Percentiles rank a stretch among this genome's conserved stretches.
Conservation (phyloP, 2,888 invertebrate species). For the Eristalis tenax region DNA sequence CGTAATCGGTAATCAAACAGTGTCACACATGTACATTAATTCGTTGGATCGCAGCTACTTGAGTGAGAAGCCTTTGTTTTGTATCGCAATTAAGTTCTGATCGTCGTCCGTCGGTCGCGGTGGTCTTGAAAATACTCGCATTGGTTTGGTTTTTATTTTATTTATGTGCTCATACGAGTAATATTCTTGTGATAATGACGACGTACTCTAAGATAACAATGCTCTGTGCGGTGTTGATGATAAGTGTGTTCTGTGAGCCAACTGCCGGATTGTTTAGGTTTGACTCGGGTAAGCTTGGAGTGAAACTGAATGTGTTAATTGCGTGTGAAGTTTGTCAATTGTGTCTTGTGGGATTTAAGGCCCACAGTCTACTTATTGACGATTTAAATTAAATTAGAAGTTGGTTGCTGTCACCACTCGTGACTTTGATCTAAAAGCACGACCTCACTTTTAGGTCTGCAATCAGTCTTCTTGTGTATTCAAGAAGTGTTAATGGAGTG, state of each 20-base stretch:
- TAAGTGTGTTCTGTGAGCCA: not conserved
- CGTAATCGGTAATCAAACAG: conserved; percentile 59
- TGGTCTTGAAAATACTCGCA: not conserved
- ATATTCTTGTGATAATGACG: not conserved
- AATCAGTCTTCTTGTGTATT: too few species aligned
- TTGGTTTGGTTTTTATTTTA: not conserved
- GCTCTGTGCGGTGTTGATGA: not conserved
- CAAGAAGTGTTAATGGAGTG: too few species aligned
- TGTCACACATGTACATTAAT: conserved; percentile 30
- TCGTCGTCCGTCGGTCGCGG: not conserved
- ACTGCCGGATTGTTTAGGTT: not conserved
- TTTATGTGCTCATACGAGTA: not conserved
- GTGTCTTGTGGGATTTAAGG: too few species aligned
- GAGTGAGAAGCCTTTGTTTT: conserved; percentile 5
- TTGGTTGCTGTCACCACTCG: too few species aligned
- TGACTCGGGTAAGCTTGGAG: not conserved
- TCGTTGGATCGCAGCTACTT: conserved; percentile 14
- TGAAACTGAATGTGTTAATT: not conserved
- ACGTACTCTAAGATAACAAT: not conserved
- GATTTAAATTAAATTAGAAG: not conserved
- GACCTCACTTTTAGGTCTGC: too few species aligned
- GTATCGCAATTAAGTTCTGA: conserved; percentile 17
- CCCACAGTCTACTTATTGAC: too few species aligned
- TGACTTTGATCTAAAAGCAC: too few species aligned
- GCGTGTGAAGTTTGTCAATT: not conserved